A percentile compares a stretch with the other conserved stretches of the same genome.
Conservation (phyloP, 2,113 vertebrate genomes). For the Irena cyanogastra region DNA sequence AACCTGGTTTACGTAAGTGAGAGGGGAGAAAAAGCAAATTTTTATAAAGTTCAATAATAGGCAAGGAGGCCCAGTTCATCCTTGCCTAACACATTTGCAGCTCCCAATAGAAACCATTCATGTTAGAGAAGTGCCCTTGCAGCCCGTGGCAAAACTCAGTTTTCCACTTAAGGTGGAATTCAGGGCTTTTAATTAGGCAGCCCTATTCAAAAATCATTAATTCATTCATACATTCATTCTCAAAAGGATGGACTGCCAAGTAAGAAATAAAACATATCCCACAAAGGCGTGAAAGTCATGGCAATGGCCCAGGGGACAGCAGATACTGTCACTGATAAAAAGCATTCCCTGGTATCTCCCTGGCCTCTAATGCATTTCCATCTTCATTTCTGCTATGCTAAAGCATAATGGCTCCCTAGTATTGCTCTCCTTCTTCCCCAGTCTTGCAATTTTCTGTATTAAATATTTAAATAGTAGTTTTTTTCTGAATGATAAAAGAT, state of each 20-base stretch:
- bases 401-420: neutral
- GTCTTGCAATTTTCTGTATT: neutral
- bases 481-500: neutral
- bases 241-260: neutral
- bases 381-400: neutral
- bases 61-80: neutral
- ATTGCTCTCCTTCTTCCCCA: neutral
- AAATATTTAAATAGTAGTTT: neutral
- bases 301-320: neutral
- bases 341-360: neutral
- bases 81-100: rapidly evolving
- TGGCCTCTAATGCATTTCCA: neutral
- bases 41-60: neutral
- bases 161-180: neutral
- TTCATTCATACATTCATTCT: neutral
- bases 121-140: neutral
- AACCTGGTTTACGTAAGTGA: neutral
- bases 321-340: neutral
- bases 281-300: neutral
- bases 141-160: neutral
- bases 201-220: neutral
- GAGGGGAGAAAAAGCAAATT: neutral
- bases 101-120: neutral
- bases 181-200: neutral
- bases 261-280: conserved; percentile 6